Evolutionary conservation across 2,113 vertebrate genomes (phyloP).

Genomic region (Rhabdomys dilectus): DNA sequence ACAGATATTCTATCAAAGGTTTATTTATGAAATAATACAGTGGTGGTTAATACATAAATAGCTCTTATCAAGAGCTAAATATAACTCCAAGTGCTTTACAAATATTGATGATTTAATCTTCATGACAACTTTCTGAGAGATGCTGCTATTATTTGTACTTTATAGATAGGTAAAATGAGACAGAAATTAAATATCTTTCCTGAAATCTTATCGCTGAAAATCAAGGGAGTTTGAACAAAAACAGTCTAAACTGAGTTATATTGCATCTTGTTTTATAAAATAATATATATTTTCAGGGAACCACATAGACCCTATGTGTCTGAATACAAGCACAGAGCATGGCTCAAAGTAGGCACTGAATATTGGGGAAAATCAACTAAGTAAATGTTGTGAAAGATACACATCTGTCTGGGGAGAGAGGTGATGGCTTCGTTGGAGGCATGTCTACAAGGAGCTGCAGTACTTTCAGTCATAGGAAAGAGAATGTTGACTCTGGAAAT

Average conservation of each 20-base stretch:
- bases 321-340: neutral
- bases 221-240: neutral
- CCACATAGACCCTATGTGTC: no score
- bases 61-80: neutral
- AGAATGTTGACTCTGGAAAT: neutral
- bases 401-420: neutral
- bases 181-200: neutral
- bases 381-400: neutral
- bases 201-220: neutral
- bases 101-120: neutral
- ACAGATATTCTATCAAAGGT: neutral
- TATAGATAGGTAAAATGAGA: neutral
- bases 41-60: neutral
- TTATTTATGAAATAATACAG: constrained; percentile 8
- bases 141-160: neutral
- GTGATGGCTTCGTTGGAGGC: neutral
- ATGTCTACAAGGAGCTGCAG: neutral
- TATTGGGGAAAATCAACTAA: neutral
- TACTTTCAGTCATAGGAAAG: neutral
- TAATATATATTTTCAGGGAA: neutral
- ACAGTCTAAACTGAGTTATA: neutral
- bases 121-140: neutral
- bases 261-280: neutral
- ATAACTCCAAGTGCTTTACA: neutral
- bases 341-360: neutral